A percentile compares a stretch with the other conserved stretches of the same genome.
phyloP scores from a whole-genome alignment of 2,797 vertebrate genomes.

The Hydrophis major region DNA sequence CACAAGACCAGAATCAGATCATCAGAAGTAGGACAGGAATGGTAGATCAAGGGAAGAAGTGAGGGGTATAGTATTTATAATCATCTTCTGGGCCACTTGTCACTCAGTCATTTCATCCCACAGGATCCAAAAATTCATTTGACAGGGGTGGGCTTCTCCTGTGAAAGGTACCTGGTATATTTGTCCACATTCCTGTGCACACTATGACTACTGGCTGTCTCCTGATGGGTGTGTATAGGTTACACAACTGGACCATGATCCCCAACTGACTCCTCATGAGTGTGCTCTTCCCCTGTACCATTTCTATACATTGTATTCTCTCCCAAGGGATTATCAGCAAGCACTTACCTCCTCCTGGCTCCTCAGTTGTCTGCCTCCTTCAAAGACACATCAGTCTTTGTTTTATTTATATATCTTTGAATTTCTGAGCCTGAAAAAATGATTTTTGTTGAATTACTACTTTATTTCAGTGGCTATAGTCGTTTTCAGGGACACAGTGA shows the following conservation, averaged over 20 bases:
- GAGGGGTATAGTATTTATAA: too few relatives aligned
- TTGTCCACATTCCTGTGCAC: background rate
- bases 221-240: background rate
- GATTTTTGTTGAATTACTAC: background rate
- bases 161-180: background rate
- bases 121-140: too few relatives aligned
- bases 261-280: background rate
- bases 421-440: background rate
- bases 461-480: background rate
- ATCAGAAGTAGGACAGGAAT: too few relatives aligned
- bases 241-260: background rate
- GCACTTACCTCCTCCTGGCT: background rate
- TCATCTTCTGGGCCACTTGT: too few relatives aligned
- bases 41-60: too few relatives aligned
- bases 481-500: too few relatives aligned
- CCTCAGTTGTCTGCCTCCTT: background rate
- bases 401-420: background rate
- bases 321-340: background rate
- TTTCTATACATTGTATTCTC: background rate
- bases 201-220: background rate
- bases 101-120: too few relatives aligned
- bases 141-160: background rate
- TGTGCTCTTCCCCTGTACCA: background rate
- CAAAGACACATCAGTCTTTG: background rate
- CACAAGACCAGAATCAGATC: too few relatives aligned